Base-by-base conservation (phyloP, 2,888 invertebrate genomes). In the Cataglyphis altisquamis region DNA sequence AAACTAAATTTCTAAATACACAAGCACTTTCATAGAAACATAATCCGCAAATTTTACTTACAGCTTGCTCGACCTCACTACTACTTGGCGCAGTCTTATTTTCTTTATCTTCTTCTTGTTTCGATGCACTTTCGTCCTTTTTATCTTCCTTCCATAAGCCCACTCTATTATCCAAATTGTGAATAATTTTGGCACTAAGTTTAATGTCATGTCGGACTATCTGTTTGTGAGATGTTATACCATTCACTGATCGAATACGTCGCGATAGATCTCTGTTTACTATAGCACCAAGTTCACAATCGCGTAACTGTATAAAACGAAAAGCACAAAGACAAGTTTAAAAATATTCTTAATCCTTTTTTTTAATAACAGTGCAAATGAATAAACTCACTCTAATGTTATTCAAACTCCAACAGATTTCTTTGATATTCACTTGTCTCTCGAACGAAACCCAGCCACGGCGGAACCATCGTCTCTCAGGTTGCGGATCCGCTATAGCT, bases 401-500 rank as follows among this genome's bases (percentile, higher is more conserved):
- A 94, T 99, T 99, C 62, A 99, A 96, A 94, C 98, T 98, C 99
- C 99, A 99, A 95, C 99, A 99, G 89, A 99, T 99, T 94, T 99
- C 99, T 94, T 99, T 99, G 89, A 99, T 99, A 95, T 99, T 99
- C 66, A 99, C 99, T 93, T 98, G 98, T 29, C 99, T 96, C 89
- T 98, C 97, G 95, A 99, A 99, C 0, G 99, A 99, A 52, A 99
- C 99, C 99, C 99, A 99, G 60, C 99, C 99, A 70, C 99, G 97
- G 18, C 99, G 97, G 95, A 98, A 98, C 98, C 99, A 99, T 63
- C 98, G 97, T 32, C 99, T 96, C 94, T 99, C 99, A 0, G 99
- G 98, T 92, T 99, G 97, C 0, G 99, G 99, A 95, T 99, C 99
- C 0, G 99, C 99, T 80, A 99, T 96, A 0, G 99, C 99, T 15